phyloP scores from a whole-genome alignment of 2,113 vertebrate genomes.

The Rafetus swinhoei region DNA sequence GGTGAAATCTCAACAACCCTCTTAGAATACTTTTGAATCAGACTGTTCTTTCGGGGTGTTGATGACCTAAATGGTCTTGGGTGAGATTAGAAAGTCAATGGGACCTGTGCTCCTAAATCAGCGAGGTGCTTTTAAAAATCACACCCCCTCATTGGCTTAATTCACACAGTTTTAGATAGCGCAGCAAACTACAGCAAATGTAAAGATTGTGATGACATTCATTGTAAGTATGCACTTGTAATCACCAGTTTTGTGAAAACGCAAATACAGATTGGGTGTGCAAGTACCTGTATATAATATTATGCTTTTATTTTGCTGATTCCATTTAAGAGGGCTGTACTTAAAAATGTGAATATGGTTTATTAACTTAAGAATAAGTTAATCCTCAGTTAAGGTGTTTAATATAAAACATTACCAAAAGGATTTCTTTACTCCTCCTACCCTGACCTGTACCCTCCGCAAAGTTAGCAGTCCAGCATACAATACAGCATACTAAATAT shows the following conservation, averaged over 20 bases:
- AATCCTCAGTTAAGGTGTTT: background rate
- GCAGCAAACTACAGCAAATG: background rate
- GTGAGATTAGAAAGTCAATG: background rate
- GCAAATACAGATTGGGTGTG: background rate
- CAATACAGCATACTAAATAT: background rate
- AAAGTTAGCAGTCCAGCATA: background rate
- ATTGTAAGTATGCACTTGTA: background rate
- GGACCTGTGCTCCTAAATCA: background rate
- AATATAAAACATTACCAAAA: background rate
- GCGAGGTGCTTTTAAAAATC: background rate
- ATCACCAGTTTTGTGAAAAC: background rate
- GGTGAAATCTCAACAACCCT: background rate
- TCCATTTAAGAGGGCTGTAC: no score
- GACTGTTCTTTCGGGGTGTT: background rate
- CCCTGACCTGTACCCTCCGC: background rate
- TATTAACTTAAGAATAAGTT: background rate
- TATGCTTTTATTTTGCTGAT: background rate
- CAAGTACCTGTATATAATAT: background rate
- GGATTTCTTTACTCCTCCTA: background rate
- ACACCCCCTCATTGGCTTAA: background rate
- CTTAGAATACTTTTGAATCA: background rate
- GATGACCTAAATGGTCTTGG: background rate
- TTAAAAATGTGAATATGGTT: background rate
- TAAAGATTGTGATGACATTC: background rate
- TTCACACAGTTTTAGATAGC: background rate